Conservation (phyloP, 2,113 vertebrate species). For the Rostratula benghalensis region DNA sequence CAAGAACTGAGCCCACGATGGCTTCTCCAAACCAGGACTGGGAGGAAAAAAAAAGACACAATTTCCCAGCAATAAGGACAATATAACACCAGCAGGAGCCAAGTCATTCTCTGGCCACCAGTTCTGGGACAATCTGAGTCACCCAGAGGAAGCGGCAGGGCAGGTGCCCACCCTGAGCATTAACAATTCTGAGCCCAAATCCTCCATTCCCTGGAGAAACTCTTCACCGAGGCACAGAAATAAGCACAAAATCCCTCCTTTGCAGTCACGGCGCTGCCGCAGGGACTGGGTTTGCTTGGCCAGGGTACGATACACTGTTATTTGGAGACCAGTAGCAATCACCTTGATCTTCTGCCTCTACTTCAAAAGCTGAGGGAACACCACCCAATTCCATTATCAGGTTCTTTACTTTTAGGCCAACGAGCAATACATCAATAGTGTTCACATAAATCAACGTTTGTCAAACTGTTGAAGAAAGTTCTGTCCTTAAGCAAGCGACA, state of each 20-base stretch:
- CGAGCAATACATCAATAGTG: no score
- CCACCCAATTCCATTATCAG: no score
- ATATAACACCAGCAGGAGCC: accelerated
- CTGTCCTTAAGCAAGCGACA: no score
- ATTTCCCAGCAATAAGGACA: background rate
- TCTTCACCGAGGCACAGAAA: background rate
- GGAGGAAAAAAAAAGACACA: accelerated
- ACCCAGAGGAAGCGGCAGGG: background rate
- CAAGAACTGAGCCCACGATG: background rate
- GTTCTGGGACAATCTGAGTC: background rate
- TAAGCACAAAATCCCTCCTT: background rate
- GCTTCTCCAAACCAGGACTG: background rate
- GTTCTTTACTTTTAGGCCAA: no score
- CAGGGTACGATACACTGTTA: accelerated
- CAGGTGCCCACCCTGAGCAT: background rate
- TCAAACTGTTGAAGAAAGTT: no score
- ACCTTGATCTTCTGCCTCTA: background rate
- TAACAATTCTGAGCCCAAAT: background rate
- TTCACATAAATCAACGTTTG: no score
- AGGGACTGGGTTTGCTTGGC: background rate
- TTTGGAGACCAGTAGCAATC: background rate
- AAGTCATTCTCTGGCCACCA: background rate
- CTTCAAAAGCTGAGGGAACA: background rate
- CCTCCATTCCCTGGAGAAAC: background rate
- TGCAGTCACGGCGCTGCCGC: background rate